Evolutionary conservation across 2,888 invertebrate species (phyloP).

Genomic region (Oligia latruncula): DNA sequence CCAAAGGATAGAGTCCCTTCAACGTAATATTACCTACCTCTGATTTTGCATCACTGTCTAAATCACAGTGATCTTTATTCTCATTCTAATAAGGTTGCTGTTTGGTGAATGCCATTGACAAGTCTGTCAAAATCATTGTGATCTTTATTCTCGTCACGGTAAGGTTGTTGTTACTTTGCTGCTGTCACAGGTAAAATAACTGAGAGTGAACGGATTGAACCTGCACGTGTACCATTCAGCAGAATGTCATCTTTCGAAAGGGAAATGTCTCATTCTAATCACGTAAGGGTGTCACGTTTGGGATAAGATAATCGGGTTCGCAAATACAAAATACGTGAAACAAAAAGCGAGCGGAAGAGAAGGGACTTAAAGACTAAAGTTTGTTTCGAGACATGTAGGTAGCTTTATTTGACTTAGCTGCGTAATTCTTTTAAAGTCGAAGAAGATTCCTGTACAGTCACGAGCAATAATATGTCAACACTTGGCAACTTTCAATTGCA

Average conservation of each 20-base stretch:
- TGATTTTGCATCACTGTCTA: background rate
- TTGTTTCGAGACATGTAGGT: slow-evolving; percentile 53
- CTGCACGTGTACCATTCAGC: slow-evolving; percentile 22
- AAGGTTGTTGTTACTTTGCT: background rate
- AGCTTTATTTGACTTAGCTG: slow-evolving; percentile 59
- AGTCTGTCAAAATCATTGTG: background rate
- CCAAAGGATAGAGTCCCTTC: background rate
- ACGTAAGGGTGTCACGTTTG: slow-evolving; percentile 75
- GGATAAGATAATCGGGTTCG: slow-evolving; percentile 74
- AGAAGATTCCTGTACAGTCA: slow-evolving; percentile 6
- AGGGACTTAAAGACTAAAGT: slow-evolving; percentile 64
- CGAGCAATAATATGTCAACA: too few species aligned
- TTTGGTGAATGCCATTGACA: too few species aligned
- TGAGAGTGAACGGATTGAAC: background rate
- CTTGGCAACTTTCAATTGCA: too few species aligned
- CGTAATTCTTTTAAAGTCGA: slow-evolving; percentile 61
- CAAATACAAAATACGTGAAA: slow-evolving; percentile 75
- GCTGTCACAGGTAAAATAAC: background rate
- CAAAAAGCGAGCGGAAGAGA: slow-evolving; percentile 67
- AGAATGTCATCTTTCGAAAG: slow-evolving; percentile 12
- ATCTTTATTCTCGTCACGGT: background rate
- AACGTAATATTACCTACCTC: background rate
- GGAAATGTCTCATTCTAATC: slow-evolving; percentile 61
- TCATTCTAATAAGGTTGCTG: too few species aligned
- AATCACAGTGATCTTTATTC: background rate